These are phyloP conservation scores for Pseudococcus jackbeardsleyi DNA, from an alignment of 2,888 invertebrate genomes.

Conservation along the genomic window DNA sequence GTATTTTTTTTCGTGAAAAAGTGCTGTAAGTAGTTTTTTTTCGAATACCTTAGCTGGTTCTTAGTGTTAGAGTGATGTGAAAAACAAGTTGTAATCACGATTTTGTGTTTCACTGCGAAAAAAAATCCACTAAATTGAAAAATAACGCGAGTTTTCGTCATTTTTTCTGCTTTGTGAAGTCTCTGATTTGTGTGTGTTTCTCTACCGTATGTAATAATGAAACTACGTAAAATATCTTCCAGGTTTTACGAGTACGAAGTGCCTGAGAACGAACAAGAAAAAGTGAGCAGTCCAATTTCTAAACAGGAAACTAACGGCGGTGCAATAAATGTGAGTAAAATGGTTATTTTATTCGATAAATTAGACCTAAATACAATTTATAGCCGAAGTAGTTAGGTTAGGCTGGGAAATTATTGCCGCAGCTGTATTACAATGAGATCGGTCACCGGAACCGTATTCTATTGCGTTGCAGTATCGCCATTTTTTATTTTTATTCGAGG, in stretches of 20 bases:
- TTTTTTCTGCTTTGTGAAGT: not conserved
- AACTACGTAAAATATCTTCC: slow-evolving; percentile 59
- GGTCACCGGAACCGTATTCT: too few species aligned
- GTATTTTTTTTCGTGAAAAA: slow-evolving; percentile 54
- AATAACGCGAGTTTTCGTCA: slow-evolving; percentile 7
- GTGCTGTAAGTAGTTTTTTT: slow-evolving; percentile 60
- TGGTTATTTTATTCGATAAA: not conserved
- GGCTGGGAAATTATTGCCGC: too few species aligned
- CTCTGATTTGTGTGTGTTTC: slow-evolving; percentile 20
- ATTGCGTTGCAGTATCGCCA: too few species aligned
- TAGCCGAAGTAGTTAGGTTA: too few species aligned
- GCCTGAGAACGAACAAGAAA: slow-evolving; percentile 54
- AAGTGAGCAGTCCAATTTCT: slow-evolving; percentile 53
- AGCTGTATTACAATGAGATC: too few species aligned
- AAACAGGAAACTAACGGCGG: slow-evolving; percentile 47
- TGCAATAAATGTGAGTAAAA: slow-evolving; percentile 62
- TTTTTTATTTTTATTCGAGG: too few species aligned
- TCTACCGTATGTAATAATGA: slow-evolving; percentile 49
- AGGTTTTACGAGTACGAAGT: slow-evolving; percentile 59
- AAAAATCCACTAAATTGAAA: not conserved
- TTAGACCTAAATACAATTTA: not conserved
- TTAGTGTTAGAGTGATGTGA: not conserved
- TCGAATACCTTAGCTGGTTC: not conserved
- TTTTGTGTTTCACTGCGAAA: not conserved
- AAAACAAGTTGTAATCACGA: not conserved